phyloP scores from a whole-genome alignment of 2,797 vertebrate species.

The Falco cherrug region DNA sequence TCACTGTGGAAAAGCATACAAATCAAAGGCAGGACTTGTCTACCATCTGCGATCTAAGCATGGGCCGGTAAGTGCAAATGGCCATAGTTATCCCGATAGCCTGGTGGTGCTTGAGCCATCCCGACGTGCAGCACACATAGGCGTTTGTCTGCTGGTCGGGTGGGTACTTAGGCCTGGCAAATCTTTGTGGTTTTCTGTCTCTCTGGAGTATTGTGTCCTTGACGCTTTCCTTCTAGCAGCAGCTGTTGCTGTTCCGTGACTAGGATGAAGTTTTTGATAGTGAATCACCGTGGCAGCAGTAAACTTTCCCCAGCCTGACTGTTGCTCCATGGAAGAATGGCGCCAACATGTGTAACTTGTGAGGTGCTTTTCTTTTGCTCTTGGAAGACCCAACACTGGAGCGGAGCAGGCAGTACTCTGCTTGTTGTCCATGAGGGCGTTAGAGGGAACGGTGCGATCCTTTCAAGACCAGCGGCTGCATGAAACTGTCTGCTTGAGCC shows the following conservation, averaged over 20 bases:
- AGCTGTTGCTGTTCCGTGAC: not conserved
- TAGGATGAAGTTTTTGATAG: not conserved
- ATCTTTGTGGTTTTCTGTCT: not conserved
- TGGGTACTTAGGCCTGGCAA: not conserved
- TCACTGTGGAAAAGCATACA: slow-evolving; percentile 91
- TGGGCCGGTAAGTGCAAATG: slow-evolving; percentile 81
- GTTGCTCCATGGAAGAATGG: not conserved
- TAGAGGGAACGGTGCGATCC: not conserved
- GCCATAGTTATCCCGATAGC: rapidly evolving
- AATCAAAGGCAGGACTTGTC: slow-evolving; percentile 90
- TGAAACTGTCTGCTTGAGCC: not conserved
- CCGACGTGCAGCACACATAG: rapidly evolving
- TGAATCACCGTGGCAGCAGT: not conserved
- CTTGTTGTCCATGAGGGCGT: not conserved
- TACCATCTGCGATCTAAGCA: slow-evolving; percentile 94
- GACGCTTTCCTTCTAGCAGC: not conserved
- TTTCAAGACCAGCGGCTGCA: not conserved
- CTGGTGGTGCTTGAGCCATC: not conserved
- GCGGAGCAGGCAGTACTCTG: not conserved
- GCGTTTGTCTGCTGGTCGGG: not conserved
- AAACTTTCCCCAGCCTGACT: not conserved
- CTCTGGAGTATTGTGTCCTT: not conserved
- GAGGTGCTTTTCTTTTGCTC: not conserved
- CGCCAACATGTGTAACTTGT: not conserved
- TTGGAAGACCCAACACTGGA: not conserved